A percentile compares a stretch with the other conserved stretches of the same genome.
Conservation (phyloP, 2,888 invertebrate species). For the Caenorhabditis macrosperma region DNA sequence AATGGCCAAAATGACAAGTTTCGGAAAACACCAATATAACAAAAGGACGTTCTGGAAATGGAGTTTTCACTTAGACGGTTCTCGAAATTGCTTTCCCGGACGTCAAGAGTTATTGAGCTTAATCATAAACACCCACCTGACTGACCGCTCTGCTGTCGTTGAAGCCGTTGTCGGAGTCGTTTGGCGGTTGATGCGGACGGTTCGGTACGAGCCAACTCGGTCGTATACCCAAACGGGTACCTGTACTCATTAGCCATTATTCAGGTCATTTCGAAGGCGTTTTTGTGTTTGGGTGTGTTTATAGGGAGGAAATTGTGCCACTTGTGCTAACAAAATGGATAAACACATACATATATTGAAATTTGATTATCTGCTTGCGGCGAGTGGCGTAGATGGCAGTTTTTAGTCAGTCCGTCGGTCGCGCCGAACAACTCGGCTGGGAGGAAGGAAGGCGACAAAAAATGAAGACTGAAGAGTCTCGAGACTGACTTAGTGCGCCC, state of each 20-base stretch:
- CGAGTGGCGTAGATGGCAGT: conserved; percentile 18
- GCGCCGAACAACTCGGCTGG: conserved; percentile 18
- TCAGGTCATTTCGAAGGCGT: neutral
- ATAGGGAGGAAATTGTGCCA: conserved; percentile 3
- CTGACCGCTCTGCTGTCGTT: conserved; percentile 78
- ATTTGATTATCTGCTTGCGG: conserved; percentile 48
- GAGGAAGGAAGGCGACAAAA: conserved; percentile 10
- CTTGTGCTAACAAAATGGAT: conserved; percentile 35
- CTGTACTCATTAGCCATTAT: conserved; percentile 55
- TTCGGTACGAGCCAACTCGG: conserved; percentile 76
- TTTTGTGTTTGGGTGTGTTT: neutral
- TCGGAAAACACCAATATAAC: too few species aligned
- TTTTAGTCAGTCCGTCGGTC: conserved; percentile 12
- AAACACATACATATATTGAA: conserved; percentile 55
- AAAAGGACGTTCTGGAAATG: too few species aligned
- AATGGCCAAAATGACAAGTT: too few species aligned
- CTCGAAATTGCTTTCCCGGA: neutral
- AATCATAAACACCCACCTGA: conserved; percentile 61
- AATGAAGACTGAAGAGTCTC: conserved; percentile 39
- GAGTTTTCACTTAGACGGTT: too few species aligned
- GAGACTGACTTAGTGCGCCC: conserved; percentile 44
- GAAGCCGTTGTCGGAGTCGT: conserved; percentile 77
- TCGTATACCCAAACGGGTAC: conserved; percentile 79
- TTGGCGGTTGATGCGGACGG: conserved; percentile 79
- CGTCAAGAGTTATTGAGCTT: too few species aligned